Evolutionary conservation across 2,797 vertebrate genomes (phyloP).

Genomic region (Rhinella marina): DNA sequence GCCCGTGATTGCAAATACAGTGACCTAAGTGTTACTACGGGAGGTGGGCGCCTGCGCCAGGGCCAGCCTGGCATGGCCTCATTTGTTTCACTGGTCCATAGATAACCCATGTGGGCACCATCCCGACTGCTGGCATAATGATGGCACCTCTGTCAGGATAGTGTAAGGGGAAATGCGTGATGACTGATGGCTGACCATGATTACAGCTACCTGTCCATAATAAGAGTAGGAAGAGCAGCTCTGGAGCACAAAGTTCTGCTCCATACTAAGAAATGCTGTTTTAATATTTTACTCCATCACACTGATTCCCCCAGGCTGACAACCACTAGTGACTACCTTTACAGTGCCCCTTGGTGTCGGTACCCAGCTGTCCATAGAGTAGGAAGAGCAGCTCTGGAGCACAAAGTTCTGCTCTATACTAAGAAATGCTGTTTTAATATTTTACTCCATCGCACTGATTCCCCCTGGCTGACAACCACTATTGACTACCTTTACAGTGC

Average conservation of each 20-base stretch:
- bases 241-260: not conserved
- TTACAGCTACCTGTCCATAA: not conserved
- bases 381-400: not conserved
- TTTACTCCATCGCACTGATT: too few relatives aligned
- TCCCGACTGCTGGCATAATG: not conserved
- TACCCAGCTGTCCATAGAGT: too few relatives aligned
- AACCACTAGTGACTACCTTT: too few relatives aligned
- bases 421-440: not conserved
- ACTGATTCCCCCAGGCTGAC: too few relatives aligned
- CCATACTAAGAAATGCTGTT: not conserved
- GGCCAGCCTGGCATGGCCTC: not conserved
- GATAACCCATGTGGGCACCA: not conserved
- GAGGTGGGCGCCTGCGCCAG: not conserved
- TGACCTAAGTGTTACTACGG: constrained; percentile 62
- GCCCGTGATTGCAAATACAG: constrained; percentile 69
- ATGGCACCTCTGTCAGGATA: not conserved
- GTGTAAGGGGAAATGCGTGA: too few relatives aligned
- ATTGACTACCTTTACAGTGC: too few relatives aligned
- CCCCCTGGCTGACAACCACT: too few relatives aligned
- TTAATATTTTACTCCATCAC: too few relatives aligned
- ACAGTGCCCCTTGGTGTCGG: too few relatives aligned
- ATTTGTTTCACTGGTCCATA: not conserved
- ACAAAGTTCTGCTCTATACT: not conserved
- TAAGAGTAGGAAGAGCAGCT: not conserved
- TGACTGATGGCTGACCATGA: not conserved